Evolutionary conservation across 1,140 invertebrate genomes (phyloP).

Genomic region (Chrysopa pallens): DNA sequence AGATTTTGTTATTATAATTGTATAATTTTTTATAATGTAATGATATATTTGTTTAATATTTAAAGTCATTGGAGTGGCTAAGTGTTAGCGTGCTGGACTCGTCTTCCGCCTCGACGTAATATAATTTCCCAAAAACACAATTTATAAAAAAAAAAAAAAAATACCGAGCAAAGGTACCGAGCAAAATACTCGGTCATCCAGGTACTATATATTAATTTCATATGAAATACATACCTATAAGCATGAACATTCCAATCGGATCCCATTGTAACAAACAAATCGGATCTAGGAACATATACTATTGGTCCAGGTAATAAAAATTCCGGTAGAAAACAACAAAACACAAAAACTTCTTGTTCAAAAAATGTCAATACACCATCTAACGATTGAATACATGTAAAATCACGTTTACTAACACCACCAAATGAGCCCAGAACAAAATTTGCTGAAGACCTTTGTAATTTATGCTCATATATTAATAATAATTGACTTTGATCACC

Average conservation of each 20-base stretch:
- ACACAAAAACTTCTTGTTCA: conserved; percentile 73
- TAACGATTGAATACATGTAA: conserved; percentile 70
- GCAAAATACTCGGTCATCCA: no score
- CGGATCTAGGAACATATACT: conserved; percentile 53
- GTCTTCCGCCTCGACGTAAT: no score
- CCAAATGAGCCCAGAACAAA: conserved; percentile 69
- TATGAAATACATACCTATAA: conserved; percentile 42
- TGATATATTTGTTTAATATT: no score
- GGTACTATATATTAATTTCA: not conserved
- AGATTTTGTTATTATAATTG: no score
- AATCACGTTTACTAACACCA: conserved; percentile 54
- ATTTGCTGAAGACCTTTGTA: conserved; percentile 41
- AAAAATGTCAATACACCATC: conserved; percentile 71
- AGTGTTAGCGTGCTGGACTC: no score
- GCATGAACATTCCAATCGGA: conserved; percentile 57
- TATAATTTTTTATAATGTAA: no score
- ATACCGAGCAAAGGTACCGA: not conserved
- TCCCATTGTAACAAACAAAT: conserved; percentile 60
- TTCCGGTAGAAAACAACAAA: conserved; percentile 51
- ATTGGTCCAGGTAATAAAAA: conserved; percentile 64
- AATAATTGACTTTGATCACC: conserved; percentile 41
- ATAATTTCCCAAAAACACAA: no score
- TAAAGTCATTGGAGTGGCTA: no score
- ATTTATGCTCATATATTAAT: conserved; percentile 42
- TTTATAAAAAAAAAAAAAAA: no score